Evolutionary conservation across 2,888 invertebrate species (phyloP).

Genomic region (Mellilla xanthometata): DNA sequence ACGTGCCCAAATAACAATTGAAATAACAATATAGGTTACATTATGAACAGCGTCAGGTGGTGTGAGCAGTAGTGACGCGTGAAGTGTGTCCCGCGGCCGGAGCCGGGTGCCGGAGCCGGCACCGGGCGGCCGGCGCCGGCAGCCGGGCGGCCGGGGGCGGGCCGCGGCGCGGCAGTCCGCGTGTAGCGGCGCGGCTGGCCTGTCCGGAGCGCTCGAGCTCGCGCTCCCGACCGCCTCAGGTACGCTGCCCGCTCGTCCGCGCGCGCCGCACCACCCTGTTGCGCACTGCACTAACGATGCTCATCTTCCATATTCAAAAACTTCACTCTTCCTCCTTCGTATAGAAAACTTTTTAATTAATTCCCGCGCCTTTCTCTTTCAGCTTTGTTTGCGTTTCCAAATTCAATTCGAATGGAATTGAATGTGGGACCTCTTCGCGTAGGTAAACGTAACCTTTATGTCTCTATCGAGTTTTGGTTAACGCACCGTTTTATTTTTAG

Average conservation of each 20-base stretch:
- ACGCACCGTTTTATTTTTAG: constrained; percentile 23
- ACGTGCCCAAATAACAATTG: no score
- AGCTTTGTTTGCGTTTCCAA: constrained; percentile 21
- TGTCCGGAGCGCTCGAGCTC: constrained; percentile 51
- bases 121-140: constrained; percentile 40
- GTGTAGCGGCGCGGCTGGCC: constrained; percentile 67
- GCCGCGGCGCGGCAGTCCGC: constrained; percentile 65
- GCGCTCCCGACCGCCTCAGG: constrained; percentile 59
- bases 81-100: no score
- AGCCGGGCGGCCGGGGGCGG: constrained; percentile 45
- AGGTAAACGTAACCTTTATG: constrained; percentile 16
- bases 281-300: constrained; percentile 73
- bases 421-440: constrained; percentile 19
- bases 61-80: no score
- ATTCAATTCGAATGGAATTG: constrained; percentile 20
- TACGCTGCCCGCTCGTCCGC: constrained; percentile 44
- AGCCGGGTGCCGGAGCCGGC: constrained; percentile 36
- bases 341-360: constrained; percentile 19
- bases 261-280: constrained; percentile 63
- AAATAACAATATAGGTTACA: no score
- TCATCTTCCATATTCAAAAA: constrained; percentile 41
- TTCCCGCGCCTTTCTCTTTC: constrained; percentile 23
- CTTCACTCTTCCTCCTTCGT: constrained; percentile 20
- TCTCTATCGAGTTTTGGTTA: constrained; percentile 16
- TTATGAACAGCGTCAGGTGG: no score